Conservation (phyloP, 37 sponge, comb jelly and placozoan species). For the Spongilla lacustris region DNA sequence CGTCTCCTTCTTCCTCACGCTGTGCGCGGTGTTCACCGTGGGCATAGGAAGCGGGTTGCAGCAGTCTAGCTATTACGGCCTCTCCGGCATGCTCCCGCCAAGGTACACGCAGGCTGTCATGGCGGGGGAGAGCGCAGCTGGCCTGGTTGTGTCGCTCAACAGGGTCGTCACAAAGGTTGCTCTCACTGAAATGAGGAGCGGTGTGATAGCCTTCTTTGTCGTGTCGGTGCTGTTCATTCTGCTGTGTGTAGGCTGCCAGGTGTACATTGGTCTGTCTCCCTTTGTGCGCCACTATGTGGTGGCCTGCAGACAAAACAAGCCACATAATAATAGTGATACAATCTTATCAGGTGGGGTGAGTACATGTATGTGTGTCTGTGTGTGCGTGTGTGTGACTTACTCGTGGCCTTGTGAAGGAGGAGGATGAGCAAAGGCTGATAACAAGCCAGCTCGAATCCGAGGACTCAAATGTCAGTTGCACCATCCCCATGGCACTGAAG, state of each 20-base stretch:
- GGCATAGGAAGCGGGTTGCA: conserved; percentile 80
- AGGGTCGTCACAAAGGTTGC: conserved; percentile 80
- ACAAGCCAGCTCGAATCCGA: neutral
- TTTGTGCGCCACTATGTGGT: conserved; percentile 71
- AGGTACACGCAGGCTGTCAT: conserved; percentile 79
- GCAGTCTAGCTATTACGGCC: conserved; percentile 91
- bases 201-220: conserved; percentile 80
- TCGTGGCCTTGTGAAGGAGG: neutral
- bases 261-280: conserved; percentile 48
- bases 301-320: neutral
- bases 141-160: conserved; percentile 62
- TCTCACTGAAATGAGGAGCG: conserved; percentile 37
- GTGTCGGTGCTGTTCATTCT: conserved; percentile 77
- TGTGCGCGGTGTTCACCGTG: conserved; percentile 41
- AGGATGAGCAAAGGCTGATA: neutral
- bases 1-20: conserved; percentile 55
- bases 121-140: conserved; percentile 88
- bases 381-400: neutral
- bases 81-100: conserved; percentile 82
- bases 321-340: neutral
- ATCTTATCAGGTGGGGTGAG: neutral
- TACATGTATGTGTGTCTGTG: neutral
- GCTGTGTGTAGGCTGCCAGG: conserved; percentile 68
- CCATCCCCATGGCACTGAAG: neutral
- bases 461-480: neutral